Evolutionary conservation across 2,888 invertebrate genomes (phyloP).

Genomic region (Petrolisthes cinctipes): DNA sequence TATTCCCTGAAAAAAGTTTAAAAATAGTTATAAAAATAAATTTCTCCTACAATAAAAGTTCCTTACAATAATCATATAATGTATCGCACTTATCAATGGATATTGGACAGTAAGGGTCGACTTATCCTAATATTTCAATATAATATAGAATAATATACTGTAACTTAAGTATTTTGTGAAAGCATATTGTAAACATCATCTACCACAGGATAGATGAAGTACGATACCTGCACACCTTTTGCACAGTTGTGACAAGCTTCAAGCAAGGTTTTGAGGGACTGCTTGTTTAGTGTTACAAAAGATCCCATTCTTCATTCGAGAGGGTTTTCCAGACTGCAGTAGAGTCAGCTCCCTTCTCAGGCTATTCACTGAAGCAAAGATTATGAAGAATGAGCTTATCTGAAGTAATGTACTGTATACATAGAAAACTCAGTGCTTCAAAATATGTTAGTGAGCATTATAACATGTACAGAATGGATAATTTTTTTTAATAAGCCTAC

Average conservation of each 20-base stretch:
- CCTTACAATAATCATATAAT: neutral
- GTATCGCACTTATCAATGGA: too few species aligned
- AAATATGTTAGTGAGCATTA: too few species aligned
- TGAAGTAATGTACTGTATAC: too few species aligned
- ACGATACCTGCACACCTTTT: conserved; percentile 22
- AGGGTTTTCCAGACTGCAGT: too few species aligned
- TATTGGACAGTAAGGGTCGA: neutral
- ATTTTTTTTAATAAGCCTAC: too few species aligned
- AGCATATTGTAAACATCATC: neutral
- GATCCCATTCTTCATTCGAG: conserved; percentile 27
- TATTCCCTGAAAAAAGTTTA: conserved; percentile 32
- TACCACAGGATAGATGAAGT: neutral
- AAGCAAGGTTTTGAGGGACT: conserved; percentile 27
- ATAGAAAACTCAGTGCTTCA: too few species aligned
- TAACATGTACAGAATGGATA: too few species aligned
- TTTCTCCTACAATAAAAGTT: neutral
- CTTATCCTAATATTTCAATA: neutral
- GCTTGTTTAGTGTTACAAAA: conserved; percentile 44
- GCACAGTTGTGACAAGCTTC: conserved; percentile 49
- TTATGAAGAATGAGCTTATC: too few species aligned
- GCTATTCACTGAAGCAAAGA: too few species aligned
- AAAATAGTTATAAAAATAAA: conserved; percentile 1
- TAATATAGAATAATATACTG: neutral
- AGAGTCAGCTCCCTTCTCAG: too few species aligned
- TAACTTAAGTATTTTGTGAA: too few species aligned